Evolutionary conservation across 2,797 vertebrate genomes (phyloP), one percentile per base, ranked within the genome.

Genomic region (Ficedula albicollis): DNA sequence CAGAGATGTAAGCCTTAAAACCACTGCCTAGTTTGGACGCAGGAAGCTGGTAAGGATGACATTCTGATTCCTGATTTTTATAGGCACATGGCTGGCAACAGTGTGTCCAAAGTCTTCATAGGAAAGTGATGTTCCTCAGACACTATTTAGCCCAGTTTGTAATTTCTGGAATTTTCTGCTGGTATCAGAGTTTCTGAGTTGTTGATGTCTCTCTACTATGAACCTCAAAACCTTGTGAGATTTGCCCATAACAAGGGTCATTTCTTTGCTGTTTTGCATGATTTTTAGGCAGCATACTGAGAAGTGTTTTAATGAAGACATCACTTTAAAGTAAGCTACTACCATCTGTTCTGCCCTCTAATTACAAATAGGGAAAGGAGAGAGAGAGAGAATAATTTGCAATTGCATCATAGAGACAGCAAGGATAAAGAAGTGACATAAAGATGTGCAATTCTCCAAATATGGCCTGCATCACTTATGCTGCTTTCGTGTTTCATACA

Each of bases 331-430:
- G 62, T 36, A 91, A 90, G 69, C 30, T 79, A 34, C 51, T 58
- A 34, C 75, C 88, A 95, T 97, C 95, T 97, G 94, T 93, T 97
- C 75, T 95, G 38, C 36, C 80, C 76, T 95, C 87, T 97, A 91
- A 96, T 96, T 95, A 94, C 81, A 93, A 93, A 95, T 60, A 79
- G 30, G 30, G 25, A 59, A 79, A 84, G 72, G 44, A 41, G 23
- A 18, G 58, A 68, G 26, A 75, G 36, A 68, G 51, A 91, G 44
- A 39, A 46, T 51, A 54, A 81, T 92, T 96, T 92, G 46, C 51
- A 81, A 49, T 38, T 88, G n/a, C 43, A 77, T 84, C 83, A 73
- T 58, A 94, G 41, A 82, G 34, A 44, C 58, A 93, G 62, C 29
- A 56, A 87, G 60, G 38, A 83, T 75, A 82, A 94, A 95, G 36